Conservation (phyloP, 1,140 invertebrate genomes). For the Nymphalis io region DNA sequence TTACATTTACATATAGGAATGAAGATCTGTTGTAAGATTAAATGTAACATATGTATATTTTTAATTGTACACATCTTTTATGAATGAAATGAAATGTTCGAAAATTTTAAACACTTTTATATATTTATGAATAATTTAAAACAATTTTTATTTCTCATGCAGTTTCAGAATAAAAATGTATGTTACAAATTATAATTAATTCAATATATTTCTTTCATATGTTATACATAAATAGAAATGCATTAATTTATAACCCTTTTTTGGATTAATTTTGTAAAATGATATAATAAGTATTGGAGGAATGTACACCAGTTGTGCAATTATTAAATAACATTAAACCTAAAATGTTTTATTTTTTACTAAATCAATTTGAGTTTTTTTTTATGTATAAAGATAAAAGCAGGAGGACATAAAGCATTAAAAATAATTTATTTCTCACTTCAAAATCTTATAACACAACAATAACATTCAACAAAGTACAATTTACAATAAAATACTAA, state of each 20-base stretch:
- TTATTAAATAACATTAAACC: constrained; percentile 32
- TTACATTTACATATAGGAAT: background rate
- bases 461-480: constrained; percentile 8
- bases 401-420: constrained; percentile 15
- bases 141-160: background rate
- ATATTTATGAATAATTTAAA: background rate
- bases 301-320: constrained; percentile 35
- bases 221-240: background rate
- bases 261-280: background rate
- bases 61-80: background rate
- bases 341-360: background rate
- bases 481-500: constrained; percentile 1
- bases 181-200: background rate
- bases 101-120: background rate
- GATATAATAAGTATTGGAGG: constrained; percentile 10
- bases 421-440: constrained; percentile 29
- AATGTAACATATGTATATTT: background rate
- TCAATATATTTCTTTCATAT: background rate
- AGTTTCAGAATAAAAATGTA: background rate
- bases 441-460: background rate
- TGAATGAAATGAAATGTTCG: too few species aligned
- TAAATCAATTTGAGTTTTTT: background rate
- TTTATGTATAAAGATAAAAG: background rate
- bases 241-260: background rate
- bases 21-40: constrained; percentile 4